These are phyloP conservation scores for Phocoena sinus DNA, from an alignment of 2,113 vertebrate species.

Conservation along the genomic window DNA sequence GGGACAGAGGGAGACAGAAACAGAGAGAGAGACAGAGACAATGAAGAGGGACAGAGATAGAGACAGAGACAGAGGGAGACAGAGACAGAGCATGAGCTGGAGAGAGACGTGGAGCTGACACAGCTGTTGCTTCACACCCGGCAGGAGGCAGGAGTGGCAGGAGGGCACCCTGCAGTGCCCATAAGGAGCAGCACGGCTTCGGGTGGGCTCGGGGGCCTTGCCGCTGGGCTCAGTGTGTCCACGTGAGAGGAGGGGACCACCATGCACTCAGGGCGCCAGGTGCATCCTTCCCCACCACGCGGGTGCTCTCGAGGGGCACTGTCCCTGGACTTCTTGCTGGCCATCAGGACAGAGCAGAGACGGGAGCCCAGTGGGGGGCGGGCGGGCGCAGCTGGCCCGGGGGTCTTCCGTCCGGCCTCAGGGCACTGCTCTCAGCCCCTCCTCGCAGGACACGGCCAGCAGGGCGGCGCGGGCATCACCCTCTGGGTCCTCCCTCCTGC, in stretches of 20 bases:
- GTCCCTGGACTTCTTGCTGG: accelerated
- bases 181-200: too few species aligned
- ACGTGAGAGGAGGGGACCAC: background rate
- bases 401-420: too few species aligned
- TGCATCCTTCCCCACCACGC: too few species aligned
- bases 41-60: too few species aligned
- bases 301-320: accelerated
- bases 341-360: background rate
- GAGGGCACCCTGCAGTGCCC: background rate
- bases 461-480: accelerated
- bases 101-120: background rate
- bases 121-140: background rate
- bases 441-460: accelerated
- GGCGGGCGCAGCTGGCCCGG: accelerated
- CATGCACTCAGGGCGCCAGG: background rate
- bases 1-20: background rate
- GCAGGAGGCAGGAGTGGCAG: background rate
- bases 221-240: background rate
- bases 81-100: background rate
- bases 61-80: too few species aligned
- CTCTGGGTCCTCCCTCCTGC: too few species aligned
- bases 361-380: accelerated
- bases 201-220: too few species aligned
- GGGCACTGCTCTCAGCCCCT: background rate
- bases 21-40: too few species aligned